Percentiles rank a stretch among this genome's conserved stretches.
Evolutionary conservation across 2,797 vertebrate genomes (phyloP).

Genomic region (Anabas testudineus): DNA sequence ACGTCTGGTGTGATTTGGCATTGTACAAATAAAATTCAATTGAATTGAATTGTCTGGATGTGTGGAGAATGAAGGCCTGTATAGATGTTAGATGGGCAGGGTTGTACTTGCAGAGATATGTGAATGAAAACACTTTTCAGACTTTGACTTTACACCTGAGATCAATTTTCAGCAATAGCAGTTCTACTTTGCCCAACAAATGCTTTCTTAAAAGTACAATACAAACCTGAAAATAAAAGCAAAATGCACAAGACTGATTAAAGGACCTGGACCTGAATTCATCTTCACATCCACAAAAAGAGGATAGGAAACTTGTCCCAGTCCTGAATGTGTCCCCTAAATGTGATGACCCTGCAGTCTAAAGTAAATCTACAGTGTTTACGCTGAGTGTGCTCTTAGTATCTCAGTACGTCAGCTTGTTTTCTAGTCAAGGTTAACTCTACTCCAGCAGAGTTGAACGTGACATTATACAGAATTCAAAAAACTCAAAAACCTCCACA

Average conservation of each 20-base stretch:
- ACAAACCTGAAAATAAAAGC: neutral
- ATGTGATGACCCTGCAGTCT: constrained; percentile 3
- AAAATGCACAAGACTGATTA: neutral
- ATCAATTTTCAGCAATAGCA: no score
- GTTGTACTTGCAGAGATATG: no score
- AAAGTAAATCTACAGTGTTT: constrained; percentile 14
- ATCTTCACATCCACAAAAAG: neutral
- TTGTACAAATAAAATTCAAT: no score
- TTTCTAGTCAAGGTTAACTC: constrained; percentile 4
- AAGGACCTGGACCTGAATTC: neutral
- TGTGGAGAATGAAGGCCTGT: no score
- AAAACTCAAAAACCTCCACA: no score
- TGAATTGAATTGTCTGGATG: no score
- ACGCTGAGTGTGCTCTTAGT: neutral
- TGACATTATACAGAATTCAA: neutral
- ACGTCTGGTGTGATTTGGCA: no score
- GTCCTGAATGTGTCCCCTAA: constrained; percentile 7
- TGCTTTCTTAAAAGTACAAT: constrained; percentile 1
- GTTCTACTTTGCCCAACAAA: no score
- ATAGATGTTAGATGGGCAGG: no score
- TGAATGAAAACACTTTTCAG: no score
- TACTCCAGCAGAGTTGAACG: neutral
- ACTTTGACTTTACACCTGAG: no score
- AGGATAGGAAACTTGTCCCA: neutral
- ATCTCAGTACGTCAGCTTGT: constrained; percentile 4